Conservation (phyloP, 2,797 vertebrate species). For the Sebastes reedi region DNA sequence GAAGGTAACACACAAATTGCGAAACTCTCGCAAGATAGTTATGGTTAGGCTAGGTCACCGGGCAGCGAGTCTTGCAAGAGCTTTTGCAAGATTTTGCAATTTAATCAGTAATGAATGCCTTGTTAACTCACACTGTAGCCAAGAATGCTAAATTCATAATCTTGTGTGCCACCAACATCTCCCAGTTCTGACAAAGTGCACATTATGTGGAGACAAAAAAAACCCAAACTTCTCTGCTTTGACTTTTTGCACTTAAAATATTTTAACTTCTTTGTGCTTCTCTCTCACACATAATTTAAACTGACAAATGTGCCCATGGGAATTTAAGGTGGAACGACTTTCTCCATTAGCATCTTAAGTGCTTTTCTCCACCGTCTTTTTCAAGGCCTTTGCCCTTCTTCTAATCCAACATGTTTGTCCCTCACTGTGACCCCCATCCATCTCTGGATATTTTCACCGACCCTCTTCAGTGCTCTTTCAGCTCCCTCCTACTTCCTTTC, state of each 20-base stretch:
- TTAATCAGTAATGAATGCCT: background rate
- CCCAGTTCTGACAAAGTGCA: background rate
- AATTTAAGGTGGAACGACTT: conserved; percentile 23
- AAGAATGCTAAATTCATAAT: background rate
- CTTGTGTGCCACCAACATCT: background rate
- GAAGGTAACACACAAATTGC: too few relatives aligned
- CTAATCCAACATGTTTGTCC: conserved; percentile 36
- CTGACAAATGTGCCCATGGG: conserved; percentile 4
- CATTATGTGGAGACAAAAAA: background rate
- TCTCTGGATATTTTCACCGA: conserved; percentile 37
- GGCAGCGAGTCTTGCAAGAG: too few relatives aligned
- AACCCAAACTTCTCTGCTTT: background rate
- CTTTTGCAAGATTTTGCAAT: too few relatives aligned
- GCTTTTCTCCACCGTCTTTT: conserved; percentile 2
- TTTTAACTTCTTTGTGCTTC: conserved; percentile 5
- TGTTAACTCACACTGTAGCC: background rate
- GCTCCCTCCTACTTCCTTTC: conserved; percentile 28
- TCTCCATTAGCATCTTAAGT: conserved; percentile 22
- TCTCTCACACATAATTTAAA: conserved; percentile 34
- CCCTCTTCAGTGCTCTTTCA: conserved; percentile 17
- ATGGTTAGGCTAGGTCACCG: too few relatives aligned
- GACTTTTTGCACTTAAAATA: background rate
- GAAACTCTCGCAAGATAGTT: too few relatives aligned
- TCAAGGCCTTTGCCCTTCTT: conserved; percentile 36
- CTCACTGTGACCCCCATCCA: conserved; percentile 41